Evolutionary conservation across 2,797 vertebrate species (phyloP).

Genomic region (Phrynocephalus forsythii): DNA sequence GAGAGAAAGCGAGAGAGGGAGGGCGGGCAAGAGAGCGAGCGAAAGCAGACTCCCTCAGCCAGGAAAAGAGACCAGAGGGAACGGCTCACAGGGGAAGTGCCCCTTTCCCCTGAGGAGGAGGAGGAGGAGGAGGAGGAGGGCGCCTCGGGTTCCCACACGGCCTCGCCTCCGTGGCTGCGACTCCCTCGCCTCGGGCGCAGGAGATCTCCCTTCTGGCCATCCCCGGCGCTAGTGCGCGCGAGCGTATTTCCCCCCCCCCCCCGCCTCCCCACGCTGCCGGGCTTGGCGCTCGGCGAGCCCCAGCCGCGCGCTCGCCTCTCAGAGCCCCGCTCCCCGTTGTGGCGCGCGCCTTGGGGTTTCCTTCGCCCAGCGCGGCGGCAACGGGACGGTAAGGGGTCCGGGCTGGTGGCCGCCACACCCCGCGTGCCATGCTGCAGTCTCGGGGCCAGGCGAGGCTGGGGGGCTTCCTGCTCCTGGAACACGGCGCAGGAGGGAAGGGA

Average conservation of each 20-base stretch:
- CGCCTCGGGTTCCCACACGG: neutral
- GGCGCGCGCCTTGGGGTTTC: neutral
- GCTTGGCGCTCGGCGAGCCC: no score
- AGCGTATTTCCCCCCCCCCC: no score
- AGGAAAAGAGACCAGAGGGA: neutral
- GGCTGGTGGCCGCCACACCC: neutral
- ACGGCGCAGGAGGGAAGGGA: neutral
- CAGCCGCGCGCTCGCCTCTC: no score
- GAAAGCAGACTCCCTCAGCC: neutral
- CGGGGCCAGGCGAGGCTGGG: neutral
- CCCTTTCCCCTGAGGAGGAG: neutral
- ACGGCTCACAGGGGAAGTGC: neutral
- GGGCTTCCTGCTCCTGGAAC: neutral
- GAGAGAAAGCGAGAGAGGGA: neutral
- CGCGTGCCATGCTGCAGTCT: neutral
- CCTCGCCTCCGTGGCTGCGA: neutral
- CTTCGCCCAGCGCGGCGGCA: neutral
- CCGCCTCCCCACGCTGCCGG: no score
- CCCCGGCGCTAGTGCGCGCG: no score
- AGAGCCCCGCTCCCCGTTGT: neutral
- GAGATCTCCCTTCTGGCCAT: no score
- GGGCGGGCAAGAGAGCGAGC: neutral
- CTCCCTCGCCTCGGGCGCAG: fast-evolving
- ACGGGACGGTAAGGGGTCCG: neutral
- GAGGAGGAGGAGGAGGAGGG: neutral